A percentile compares a stretch with the other conserved stretches of the same genome.
Conservation (phyloP, 2,888 invertebrate species). For the Dendrolimus houi region DNA sequence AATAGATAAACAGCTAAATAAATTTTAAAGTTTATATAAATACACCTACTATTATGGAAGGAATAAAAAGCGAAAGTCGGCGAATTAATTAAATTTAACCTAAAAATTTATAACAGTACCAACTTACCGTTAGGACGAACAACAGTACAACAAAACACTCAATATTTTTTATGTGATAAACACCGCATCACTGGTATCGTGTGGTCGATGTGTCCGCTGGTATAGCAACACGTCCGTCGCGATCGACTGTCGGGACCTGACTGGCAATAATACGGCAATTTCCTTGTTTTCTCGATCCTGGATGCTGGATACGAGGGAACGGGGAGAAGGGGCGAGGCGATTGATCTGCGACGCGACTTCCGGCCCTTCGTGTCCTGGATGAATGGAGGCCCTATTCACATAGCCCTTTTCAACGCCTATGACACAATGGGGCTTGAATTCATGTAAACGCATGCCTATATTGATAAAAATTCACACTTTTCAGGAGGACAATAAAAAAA, state of each 20-base stretch:
- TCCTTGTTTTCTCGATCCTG: constrained; percentile 35
- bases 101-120: constrained; percentile 1
- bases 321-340: constrained; percentile 39
- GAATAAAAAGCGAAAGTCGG: neutral
- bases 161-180: constrained; percentile 31
- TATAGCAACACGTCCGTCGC: constrained; percentile 26
- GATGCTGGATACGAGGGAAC: constrained; percentile 12
- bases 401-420: no score
- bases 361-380: constrained; percentile 53
- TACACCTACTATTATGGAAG: neutral
- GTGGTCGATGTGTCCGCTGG: constrained; percentile 13
- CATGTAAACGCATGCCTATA: no score
- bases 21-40: neutral
- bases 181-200: constrained; percentile 55
- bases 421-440: no score
- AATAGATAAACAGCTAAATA: no score
- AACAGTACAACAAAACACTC: constrained; percentile 33
- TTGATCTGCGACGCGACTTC: constrained; percentile 59
- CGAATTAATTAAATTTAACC: neutral
- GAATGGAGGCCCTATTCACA: constrained; percentile 19
- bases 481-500: no score
- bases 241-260: constrained; percentile 37
- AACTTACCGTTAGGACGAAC: constrained; percentile 37
- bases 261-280: constrained; percentile 32
- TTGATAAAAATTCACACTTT: no score